Base-by-base conservation (phyloP, 2,797 vertebrate genomes). In the Danio albolineatus region DNA sequence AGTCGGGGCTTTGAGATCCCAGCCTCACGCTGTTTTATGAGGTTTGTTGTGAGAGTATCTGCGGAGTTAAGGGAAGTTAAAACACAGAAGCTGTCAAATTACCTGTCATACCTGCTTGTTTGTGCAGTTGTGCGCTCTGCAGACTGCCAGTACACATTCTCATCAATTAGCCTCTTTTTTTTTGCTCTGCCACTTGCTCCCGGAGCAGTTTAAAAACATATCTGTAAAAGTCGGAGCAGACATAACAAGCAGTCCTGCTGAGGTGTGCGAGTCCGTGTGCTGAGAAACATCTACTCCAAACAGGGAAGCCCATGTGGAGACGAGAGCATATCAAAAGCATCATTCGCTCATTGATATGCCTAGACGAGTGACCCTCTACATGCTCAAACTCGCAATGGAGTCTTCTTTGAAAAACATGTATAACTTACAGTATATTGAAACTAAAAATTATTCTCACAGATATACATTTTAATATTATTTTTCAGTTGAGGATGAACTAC, bases 11-110 rank as follows among this genome's bases (percentile, higher is more conserved):
- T 51, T 73, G 70, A 57, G 46, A 71, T 81, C 41, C 46, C 48
- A 49, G 83, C 71, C 80, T 74, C 79, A 71, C 70, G 10, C 54
- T 51, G 61, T 78, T 80, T 83, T 60, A 73, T 78, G 70, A 78
- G 67, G 19, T 77, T 85, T 78, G 61, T 73, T 64, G 46, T 73
- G 82, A 36, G 59, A 73, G 70, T 75, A 59, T 85, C 85, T 59
- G 59, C 62, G 5, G 79, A 69, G 75, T 57, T 83, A 86, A 86
- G 83, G 62, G 54, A 84, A 86, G 84, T 89, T 86, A 86, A 90
- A 85, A 79, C 82, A 87, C 87, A 87, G 82, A 86, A 88, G 83
- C 87, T 90, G 86, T 89, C 84, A 89, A 89, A 90, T 90, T 85
- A 87, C 65, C 73, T 71, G 59, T 83, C 81, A 86, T 85, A 85